These are phyloP conservation scores for Akabosia matsudoensis DNA, from an alignment of 1,140 invertebrate genomes.

Conservation along the genomic window DNA sequence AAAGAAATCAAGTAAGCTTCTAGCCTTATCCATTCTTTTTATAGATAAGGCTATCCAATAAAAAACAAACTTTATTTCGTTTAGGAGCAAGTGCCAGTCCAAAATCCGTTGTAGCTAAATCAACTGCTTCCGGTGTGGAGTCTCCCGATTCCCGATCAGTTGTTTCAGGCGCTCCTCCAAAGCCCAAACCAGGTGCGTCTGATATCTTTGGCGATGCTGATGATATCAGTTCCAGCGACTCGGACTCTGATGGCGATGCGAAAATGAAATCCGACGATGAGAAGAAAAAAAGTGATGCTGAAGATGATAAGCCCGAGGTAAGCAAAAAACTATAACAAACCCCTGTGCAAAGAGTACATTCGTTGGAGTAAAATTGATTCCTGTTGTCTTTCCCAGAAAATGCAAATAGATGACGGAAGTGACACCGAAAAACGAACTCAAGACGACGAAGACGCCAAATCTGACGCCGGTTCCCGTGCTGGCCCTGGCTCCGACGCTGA, in stretches of 20 bases:
- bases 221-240: conserved; percentile 67
- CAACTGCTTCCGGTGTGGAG: not conserved
- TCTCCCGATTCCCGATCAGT: not conserved
- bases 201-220: conserved; percentile 90
- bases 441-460: conserved; percentile 45
- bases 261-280: conserved; percentile 43
- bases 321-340: conserved; percentile 50
- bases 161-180: not conserved
- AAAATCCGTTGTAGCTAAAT: conserved; percentile 11
- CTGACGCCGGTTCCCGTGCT: conserved; percentile 40
- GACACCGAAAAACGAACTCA: conserved; percentile 42
- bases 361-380: conserved; percentile 57
- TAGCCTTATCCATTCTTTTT: not conserved
- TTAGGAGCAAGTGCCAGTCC: not conserved
- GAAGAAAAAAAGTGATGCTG: conserved; percentile 51
- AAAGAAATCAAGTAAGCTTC: conserved; percentile 20
- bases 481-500: conserved; percentile 56
- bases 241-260: conserved; percentile 60
- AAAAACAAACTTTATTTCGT: not conserved
- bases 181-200: conserved; percentile 55
- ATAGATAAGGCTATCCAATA: not conserved
- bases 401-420: conserved; percentile 45
- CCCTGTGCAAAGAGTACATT: no score
- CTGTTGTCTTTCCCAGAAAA: conserved; percentile 49
- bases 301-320: conserved; percentile 50